phyloP scores from a whole-genome alignment of 1,140 invertebrate species.

The Telenomus remus region DNA sequence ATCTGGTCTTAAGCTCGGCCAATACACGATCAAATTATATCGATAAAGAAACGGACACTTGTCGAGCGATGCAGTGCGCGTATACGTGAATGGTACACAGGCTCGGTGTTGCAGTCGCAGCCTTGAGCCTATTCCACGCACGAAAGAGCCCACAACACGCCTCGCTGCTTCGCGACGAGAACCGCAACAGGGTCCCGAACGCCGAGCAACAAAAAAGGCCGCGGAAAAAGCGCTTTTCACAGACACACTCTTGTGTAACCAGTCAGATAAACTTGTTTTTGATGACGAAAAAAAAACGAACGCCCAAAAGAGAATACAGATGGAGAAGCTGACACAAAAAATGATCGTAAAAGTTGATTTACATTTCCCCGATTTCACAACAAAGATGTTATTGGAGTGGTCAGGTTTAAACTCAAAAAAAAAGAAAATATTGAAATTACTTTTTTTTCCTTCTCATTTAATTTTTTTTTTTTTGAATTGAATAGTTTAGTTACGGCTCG shows the following conservation, averaged over 20 bases:
- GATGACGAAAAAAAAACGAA: not conserved
- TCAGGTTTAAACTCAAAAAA: not conserved
- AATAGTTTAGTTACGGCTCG: not conserved
- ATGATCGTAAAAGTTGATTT: not conserved
- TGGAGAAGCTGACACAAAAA: not conserved
- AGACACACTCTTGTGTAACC: not conserved
- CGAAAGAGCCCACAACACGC: conserved; percentile 72
- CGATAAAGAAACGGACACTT: conserved; percentile 50
- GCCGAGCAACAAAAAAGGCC: conserved; percentile 24
- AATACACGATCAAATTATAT: conserved; percentile 2
- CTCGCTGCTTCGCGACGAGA: conserved; percentile 67
- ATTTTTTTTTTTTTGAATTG: not conserved
- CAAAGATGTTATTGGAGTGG: not conserved
- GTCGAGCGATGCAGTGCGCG: conserved; percentile 50
- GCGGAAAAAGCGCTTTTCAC: not conserved
- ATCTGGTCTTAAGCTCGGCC: too few species aligned
- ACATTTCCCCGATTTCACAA: conserved; percentile 10
- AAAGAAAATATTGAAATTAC: too few species aligned
- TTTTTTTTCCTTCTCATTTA: too few species aligned
- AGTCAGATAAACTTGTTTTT: not conserved
- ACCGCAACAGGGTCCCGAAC: conserved; percentile 54
- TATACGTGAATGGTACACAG: conserved; percentile 23
- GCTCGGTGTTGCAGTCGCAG: conserved; percentile 66
- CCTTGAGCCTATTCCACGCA: conserved; percentile 77
- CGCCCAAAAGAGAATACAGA: not conserved